Evolutionary conservation across 2,888 invertebrate genomes (phyloP), one percentile per base, ranked within the genome.

Genomic region (Petrolisthes manimaculis): DNA sequence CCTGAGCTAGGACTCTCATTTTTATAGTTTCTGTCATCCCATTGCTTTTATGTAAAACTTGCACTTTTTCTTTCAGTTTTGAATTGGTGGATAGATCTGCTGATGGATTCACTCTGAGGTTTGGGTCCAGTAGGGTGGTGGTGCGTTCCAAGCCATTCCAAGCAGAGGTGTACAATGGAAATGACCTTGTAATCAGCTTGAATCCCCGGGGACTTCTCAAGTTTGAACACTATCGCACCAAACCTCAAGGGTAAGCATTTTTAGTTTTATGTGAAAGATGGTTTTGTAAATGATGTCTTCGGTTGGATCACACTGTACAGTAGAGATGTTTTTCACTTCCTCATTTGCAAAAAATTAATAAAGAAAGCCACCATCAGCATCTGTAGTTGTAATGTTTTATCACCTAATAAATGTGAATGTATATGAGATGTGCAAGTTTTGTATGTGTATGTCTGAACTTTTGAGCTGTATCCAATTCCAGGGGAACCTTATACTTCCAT

Each of bases 181-280:
- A 94, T 89, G 94, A 95, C 67, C 95, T 97, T 14, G 96, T 97
- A 0, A 95, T 97, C 14, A 95, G 96, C 37, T 94, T 97, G 24
- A 99, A 99, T 94, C 96, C 97, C 37, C 95, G 96, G 92, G 96
- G 97, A n/a, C 95, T 99, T 91, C 95, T 99, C 93, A 95, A 96
- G 92, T 97, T 98, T 93, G 99, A 99, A 92, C 98, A 99, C 91
- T 94, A 96, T 91, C 94, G 97, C 91, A 93, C 93, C 53, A 97
- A 96, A 92, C 94, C 94, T 81, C 95, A 95, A 92, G 93, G 92
- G 92, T 94, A 93, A 92, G 93, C 37, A 37, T 37, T 37, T 37
- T 37, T 37, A 37, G 37, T 37, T 37, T 37, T 37, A 37, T 37
- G 37, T 37, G 37, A 37, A 37, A 37, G 37, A 37, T 37, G 37